These are phyloP conservation scores for Phragmatobia fuliginosa DNA, from an alignment of 2,888 invertebrate genomes.

Conservation along the genomic window DNA sequence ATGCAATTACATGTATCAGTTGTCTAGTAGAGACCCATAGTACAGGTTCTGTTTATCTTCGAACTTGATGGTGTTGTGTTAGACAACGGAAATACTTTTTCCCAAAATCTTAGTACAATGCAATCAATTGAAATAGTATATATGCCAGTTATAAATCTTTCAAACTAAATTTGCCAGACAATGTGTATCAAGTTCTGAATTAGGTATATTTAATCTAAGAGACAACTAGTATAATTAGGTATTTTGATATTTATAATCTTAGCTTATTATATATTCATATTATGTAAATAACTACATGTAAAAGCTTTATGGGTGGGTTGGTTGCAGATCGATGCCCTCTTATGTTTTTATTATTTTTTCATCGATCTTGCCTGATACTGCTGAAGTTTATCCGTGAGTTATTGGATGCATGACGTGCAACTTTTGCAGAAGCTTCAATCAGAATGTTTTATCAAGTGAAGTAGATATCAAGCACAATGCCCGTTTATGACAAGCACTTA, in stretches of 20 bases:
- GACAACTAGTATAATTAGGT: not conserved
- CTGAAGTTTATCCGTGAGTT: conserved; percentile 47
- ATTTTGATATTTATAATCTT: not conserved
- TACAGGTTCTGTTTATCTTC: too few relatives aligned
- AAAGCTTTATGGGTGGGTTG: conserved; percentile 19
- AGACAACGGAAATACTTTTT: too few relatives aligned
- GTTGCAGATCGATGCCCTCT: conserved; percentile 40
- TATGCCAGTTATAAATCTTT: too few relatives aligned
- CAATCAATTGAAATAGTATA: too few relatives aligned
- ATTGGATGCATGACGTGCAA: conserved; percentile 43
- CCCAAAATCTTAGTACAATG: too few relatives aligned
- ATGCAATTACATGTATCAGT: too few relatives aligned
- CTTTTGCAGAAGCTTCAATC: conserved; percentile 17
- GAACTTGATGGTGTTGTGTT: too few relatives aligned
- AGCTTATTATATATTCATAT: not conserved
- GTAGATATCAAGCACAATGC: not conserved
- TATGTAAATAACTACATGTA: not conserved
- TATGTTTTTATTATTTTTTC: conserved; percentile 35
- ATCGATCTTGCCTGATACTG: conserved; percentile 48
- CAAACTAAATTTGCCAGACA: too few relatives aligned
- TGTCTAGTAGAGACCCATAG: too few relatives aligned
- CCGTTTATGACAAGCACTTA: not conserved
- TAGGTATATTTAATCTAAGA: too few relatives aligned
- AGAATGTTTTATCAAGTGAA: not conserved
- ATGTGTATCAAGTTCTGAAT: not conserved